phyloP scores from a whole-genome alignment of 1,140 invertebrate species.

The Chironomus tepperi region DNA sequence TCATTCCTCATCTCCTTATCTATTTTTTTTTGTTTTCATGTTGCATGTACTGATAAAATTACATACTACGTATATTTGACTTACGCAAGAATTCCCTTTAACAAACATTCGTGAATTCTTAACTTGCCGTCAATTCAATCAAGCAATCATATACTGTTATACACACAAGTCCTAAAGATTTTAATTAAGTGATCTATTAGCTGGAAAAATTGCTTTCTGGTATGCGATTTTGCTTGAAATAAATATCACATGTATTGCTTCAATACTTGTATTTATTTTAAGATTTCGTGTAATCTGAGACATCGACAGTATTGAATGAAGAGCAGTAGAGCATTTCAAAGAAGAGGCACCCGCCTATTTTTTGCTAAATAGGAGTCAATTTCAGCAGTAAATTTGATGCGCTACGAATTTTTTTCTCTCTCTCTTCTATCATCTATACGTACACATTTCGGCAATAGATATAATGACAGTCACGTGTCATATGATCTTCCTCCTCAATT shows the following conservation, averaged over 20 bases:
- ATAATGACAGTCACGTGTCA: conserved; percentile 23
- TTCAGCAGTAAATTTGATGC: not conserved
- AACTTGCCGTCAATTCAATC: too few relatives aligned
- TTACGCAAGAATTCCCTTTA: too few relatives aligned
- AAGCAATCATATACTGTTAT: too few relatives aligned
- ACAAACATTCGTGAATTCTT: too few relatives aligned
- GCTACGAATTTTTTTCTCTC: not conserved
- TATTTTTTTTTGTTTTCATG: too few relatives aligned
- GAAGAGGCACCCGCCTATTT: not conserved
- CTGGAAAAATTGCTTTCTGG: conserved; percentile 7
- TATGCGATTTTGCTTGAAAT: not conserved
- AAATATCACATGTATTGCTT: not conserved
- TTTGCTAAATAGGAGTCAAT: conserved; percentile 15
- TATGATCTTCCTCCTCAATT: not conserved
- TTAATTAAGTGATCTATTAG: conserved; percentile 14
- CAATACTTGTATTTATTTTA: not conserved
- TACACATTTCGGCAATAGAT: not conserved
- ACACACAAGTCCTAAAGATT: not conserved
- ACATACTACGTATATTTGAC: too few relatives aligned
- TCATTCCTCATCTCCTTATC: too few relatives aligned
- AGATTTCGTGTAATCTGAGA: conserved; percentile 8
- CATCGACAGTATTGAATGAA: not conserved
- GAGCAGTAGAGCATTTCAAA: not conserved
- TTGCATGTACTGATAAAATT: too few relatives aligned
- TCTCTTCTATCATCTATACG: too few relatives aligned